Conservation (phyloP, 2,888 invertebrate genomes). For the Himalopsyche tibetana region DNA sequence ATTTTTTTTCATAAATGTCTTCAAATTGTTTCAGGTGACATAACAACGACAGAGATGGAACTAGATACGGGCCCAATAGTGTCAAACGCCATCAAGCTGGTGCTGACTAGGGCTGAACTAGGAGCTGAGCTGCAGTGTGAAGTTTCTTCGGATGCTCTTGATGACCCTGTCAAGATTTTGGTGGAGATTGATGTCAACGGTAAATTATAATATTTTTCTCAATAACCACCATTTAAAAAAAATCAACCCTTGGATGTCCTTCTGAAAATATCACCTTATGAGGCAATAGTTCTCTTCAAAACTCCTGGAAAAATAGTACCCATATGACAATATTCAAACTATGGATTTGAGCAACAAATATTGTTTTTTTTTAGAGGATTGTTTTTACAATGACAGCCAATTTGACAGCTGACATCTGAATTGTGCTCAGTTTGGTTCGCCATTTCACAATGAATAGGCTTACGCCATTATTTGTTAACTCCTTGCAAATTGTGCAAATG, state of each 20-base stretch:
- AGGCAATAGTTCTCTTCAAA: no score
- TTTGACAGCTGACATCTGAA: no score
- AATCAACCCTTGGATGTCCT: no score
- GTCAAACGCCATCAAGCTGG: constrained; percentile 73
- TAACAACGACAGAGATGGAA: constrained; percentile 70
- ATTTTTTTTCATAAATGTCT: constrained; percentile 1
- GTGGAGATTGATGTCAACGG: constrained; percentile 85
- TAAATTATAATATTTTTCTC: constrained; percentile 72
- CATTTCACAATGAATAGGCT: no score
- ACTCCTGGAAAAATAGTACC: no score
- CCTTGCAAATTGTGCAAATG: no score
- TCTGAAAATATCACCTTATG: no score
- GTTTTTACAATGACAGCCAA: background rate
- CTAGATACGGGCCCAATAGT: constrained; percentile 63
- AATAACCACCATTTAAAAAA: background rate
- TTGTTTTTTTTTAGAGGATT: background rate
- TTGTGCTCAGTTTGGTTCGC: no score
- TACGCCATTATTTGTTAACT: no score
- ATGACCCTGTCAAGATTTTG: constrained; percentile 78
- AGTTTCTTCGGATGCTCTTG: constrained; percentile 83
- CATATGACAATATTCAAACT: constrained; percentile 27
- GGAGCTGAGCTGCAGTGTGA: constrained; percentile 84
- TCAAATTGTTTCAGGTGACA: constrained; percentile 70
- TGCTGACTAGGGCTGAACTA: constrained; percentile 84
- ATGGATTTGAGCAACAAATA: constrained; percentile 1